Percentiles rank a stretch among this genome's conserved stretches.
These are phyloP conservation scores for Emydura subglobosa DNA, from an alignment of 2,113 vertebrate genomes.

Conservation along the genomic window DNA sequence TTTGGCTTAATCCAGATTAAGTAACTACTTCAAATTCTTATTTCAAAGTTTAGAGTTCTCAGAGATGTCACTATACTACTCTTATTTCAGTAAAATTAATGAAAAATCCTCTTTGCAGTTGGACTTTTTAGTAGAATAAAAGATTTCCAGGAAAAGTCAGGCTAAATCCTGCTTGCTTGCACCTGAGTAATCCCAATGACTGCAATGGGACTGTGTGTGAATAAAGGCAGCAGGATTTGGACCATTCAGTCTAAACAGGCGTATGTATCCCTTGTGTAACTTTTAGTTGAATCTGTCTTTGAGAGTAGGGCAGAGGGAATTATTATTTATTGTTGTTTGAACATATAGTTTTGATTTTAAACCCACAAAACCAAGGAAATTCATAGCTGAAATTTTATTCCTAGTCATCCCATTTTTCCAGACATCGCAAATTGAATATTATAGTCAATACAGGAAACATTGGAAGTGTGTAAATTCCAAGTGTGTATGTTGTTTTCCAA, in stretches of 20 bases:
- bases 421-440: fast-evolving
- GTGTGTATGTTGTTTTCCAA: fast-evolving
- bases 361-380: not conserved
- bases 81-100: not conserved
- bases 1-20: not conserved
- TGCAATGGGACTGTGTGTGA: not conserved
- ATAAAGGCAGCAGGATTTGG: not conserved
- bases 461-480: fast-evolving
- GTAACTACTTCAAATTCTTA: not conserved
- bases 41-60: not conserved
- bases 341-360: not conserved
- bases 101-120: not conserved
- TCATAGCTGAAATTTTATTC: not conserved
- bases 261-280: not conserved
- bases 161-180: not conserved
- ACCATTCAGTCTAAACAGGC: not conserved
- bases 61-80: not conserved
- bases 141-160: not conserved
- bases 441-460: not conserved
- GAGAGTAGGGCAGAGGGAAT: not conserved
- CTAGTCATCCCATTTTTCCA: not conserved
- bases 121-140: not conserved
- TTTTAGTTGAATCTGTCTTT: not conserved
- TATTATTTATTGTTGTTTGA: not conserved
- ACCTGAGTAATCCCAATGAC: not conserved